phyloP scores from a whole-genome alignment of 1,140 invertebrate species.

The Heliconius himera region DNA sequence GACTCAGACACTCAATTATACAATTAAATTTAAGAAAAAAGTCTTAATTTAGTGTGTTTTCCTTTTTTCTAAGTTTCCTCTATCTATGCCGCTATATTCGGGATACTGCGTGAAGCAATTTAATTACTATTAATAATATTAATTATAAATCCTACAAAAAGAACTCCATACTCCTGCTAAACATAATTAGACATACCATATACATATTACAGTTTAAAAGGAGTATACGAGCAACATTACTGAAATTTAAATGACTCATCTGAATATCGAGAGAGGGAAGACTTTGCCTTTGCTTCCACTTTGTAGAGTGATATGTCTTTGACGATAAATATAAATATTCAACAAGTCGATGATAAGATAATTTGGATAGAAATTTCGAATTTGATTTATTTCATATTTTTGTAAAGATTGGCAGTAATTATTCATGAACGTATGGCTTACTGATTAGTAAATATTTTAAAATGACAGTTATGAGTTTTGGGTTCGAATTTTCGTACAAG shows the following conservation, averaged over 20 bases:
- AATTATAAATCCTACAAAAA: no score
- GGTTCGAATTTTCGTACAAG: no score
- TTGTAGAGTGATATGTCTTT: not conserved
- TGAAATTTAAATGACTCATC: not conserved
- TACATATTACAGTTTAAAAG: not conserved
- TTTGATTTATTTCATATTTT: not conserved
- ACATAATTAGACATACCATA: not conserved
- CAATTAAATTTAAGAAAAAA: not conserved
- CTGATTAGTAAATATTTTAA: not conserved
- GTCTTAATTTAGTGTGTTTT: no score
- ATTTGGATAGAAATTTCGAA: not conserved
- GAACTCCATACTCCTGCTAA: no score
- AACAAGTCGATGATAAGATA: not conserved
- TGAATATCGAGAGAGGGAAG: not conserved
- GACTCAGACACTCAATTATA: not conserved
- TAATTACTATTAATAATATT: no score
- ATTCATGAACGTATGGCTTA: not conserved
- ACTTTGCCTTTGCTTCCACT: not conserved
- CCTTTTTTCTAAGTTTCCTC: not conserved
- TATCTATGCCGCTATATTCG: not conserved
- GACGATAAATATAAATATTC: conserved; percentile 1
- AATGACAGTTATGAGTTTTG: no score
- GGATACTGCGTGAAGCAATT: not conserved
- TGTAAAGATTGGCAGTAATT: not conserved
- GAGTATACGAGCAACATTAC: not conserved